Conservation (phyloP, 1,140 invertebrate genomes). For the Formica exsecta region DNA sequence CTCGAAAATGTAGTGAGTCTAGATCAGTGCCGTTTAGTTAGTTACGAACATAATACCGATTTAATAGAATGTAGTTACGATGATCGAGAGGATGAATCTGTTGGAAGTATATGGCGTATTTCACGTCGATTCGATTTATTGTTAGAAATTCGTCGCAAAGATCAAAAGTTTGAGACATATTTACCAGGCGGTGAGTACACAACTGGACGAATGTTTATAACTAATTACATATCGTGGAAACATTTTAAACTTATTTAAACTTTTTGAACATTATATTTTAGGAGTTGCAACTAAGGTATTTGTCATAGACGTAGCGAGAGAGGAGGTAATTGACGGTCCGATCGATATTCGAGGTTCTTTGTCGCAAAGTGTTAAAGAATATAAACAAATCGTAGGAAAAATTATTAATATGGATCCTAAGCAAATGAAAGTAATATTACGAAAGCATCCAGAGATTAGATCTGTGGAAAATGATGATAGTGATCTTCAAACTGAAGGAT, state of each 20-base stretch:
- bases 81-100: conserved; percentile 86
- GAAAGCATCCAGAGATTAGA: conserved; percentile 85
- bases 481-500: conserved; percentile 85
- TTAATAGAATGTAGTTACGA: conserved; percentile 92
- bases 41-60: conserved; percentile 90
- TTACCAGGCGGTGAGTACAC: conserved; percentile 84
- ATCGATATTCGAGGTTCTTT: conserved; percentile 88
- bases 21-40: conserved; percentile 91
- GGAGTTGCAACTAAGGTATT: conserved; percentile 89
- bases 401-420: conserved; percentile 85
- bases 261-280: conserved; percentile 68
- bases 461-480: conserved; percentile 86
- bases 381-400: conserved; percentile 88
- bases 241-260: background rate
- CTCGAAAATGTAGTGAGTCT: conserved; percentile 88
- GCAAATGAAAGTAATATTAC: conserved; percentile 87
- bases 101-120: conserved; percentile 86
- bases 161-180: conserved; percentile 90
- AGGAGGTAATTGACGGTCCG: conserved; percentile 89
- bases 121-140: conserved; percentile 88
- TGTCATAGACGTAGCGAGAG: conserved; percentile 88
- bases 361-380: conserved; percentile 88
- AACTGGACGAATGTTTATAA: background rate
- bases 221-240: background rate
- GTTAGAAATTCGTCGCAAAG: conserved; percentile 89